phyloP scores from a whole-genome alignment of 2,113 vertebrate genomes.

The Heterochromis multidens region DNA sequence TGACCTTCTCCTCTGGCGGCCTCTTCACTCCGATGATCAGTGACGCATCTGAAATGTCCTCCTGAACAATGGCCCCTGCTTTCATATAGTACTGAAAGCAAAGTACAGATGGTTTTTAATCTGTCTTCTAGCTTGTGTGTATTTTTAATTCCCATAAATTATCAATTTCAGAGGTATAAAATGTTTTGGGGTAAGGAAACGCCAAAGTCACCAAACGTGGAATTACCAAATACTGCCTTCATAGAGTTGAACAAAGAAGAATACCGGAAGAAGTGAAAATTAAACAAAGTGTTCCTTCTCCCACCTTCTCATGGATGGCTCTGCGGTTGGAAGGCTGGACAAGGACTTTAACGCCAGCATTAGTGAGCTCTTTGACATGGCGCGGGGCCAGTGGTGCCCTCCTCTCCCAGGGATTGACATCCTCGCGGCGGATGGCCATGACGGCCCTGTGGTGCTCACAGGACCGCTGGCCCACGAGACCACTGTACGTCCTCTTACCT shows the following conservation, averaged over 20 bases:
- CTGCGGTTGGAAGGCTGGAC: slow-evolving; percentile 94
- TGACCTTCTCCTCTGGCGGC: slow-evolving; percentile 87
- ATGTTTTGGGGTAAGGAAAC: neutral
- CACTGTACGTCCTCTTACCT: slow-evolving; percentile 21
- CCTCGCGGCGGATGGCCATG: slow-evolving; percentile 90
- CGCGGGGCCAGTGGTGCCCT: slow-evolving; percentile 91
- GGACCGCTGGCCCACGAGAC: slow-evolving; percentile 37
- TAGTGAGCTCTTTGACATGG: slow-evolving; percentile 87
- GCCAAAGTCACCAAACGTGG: neutral
- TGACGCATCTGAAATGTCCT: slow-evolving; percentile 93
- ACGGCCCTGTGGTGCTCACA: slow-evolving; percentile 76
- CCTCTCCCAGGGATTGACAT: slow-evolving; percentile 93
- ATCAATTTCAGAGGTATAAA: neutral
- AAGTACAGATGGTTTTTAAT: neutral
- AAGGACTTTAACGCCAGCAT: slow-evolving; percentile 90
- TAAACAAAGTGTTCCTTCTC: neutral
- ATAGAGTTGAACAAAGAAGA: neutral
- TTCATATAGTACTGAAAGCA: slow-evolving; percentile 85
- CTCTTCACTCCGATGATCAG: slow-evolving; percentile 95
- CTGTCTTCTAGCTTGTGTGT: neutral
- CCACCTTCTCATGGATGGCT: slow-evolving; percentile 92
- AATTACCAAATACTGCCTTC: neutral
- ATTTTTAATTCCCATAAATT: neutral
- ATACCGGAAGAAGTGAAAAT: neutral
- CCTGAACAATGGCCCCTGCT: slow-evolving; percentile 89